Conservation (phyloP, 2,113 vertebrate species). For the Suncus etruscus region DNA sequence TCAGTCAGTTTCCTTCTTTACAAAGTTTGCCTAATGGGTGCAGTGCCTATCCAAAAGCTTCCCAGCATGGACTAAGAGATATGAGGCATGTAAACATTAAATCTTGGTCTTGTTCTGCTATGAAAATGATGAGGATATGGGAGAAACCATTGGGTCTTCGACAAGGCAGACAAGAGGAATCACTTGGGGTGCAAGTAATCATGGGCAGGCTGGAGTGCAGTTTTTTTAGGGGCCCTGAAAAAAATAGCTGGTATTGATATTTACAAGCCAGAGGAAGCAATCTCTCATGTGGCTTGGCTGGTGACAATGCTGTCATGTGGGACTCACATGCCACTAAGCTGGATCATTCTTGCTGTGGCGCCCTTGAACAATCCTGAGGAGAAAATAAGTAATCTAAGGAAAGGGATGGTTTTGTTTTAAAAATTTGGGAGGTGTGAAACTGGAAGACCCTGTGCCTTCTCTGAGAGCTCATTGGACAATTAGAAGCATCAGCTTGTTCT, state of each 20-base stretch:
- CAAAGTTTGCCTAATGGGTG: constrained; percentile 8
- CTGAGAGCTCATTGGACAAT: neutral
- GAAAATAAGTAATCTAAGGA: constrained; percentile 15
- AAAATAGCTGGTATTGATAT: constrained; percentile 22
- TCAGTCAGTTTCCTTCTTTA: constrained; percentile 45
- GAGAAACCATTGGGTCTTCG: neutral
- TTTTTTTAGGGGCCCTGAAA: neutral
- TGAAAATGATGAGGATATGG: neutral
- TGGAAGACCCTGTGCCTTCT: neutral
- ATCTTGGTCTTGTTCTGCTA: neutral
- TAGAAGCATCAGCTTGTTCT: neutral
- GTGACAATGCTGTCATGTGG: constrained; percentile 8
- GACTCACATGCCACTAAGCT: neutral
- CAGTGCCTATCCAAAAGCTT: neutral
- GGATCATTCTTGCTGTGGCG: neutral
- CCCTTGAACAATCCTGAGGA: neutral
- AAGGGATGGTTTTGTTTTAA: neutral
- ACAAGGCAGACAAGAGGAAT: neutral
- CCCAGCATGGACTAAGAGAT: neutral
- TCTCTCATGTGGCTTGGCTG: neutral
- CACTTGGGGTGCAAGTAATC: neutral
- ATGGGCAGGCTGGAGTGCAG: neutral
- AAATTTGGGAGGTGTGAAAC: neutral
- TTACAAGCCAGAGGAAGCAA: constrained; percentile 40
- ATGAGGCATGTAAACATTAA: neutral